Base-by-base conservation (phyloP, 2,113 vertebrate genomes). In the Carettochelys insculpta region DNA sequence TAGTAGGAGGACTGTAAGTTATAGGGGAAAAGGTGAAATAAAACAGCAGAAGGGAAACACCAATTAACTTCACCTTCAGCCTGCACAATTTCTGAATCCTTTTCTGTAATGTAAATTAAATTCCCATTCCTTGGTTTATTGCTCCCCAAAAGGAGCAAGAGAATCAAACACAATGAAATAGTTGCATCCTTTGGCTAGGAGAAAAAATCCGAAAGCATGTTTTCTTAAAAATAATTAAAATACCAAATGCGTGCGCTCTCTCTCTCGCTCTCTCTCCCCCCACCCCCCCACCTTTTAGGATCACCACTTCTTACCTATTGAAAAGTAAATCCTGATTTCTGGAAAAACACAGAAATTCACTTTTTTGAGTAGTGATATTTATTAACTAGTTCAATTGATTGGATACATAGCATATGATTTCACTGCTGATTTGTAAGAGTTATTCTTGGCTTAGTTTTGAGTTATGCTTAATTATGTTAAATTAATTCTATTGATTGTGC, bases 401-500 rank as follows among this genome's bases (percentile, higher is more conserved):
- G 16, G 22, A 61, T 87, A 94, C 77, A 54, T 90, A 82, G 76
- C 25, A 41, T 45, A 85, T 73, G 58, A 88, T 45, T 17, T 58
- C 53, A 1, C 34, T 88, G 22, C 25, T 92, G 68, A 48, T 92
- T 89, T 91, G 47, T 61, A 90, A 75, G 31, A 61, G 4, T 65
- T 65, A 27, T 65, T n/a, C 34, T 2, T 68, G 43, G 27, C 78
- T 85, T 83, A 76, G 41, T 52, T 89, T 38, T 80, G 17, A 27
- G 86, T 89, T 92, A 92, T 61, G 45, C 90, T 90, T 80, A 77
- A 83, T 43, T 93, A 52, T 82, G 43, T 78, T 90, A 78, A 50
- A 80, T 47, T 90, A 91, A 83, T 48, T 81, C 51, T 75, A 83
- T 19, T 51, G 4, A 20, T 81, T 83, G 84, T 58, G 88, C 4